Conservation (phyloP, 1,140 invertebrate genomes). For the Dreissena polymorpha region DNA sequence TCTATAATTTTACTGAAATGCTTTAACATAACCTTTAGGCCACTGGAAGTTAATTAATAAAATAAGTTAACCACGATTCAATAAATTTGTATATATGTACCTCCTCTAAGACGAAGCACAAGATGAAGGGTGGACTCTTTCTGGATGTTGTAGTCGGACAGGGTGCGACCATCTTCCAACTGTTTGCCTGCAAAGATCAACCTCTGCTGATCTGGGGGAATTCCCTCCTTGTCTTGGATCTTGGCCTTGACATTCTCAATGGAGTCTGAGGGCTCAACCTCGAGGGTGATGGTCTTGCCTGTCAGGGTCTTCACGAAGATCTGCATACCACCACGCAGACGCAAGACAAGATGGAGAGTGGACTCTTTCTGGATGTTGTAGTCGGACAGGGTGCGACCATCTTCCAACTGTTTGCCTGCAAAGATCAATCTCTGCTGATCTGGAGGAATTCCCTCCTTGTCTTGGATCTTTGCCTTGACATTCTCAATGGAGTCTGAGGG, state of each 20-base stretch:
- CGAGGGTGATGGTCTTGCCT: slow-evolving; percentile 86
- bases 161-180: slow-evolving; percentile 93
- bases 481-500: slow-evolving; percentile 95
- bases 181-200: slow-evolving; percentile 89
- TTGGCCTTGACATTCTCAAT: slow-evolving; percentile 97
- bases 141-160: slow-evolving; percentile 95
- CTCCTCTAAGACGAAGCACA: slow-evolving; percentile 85
- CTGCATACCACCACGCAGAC: too few relatives aligned
- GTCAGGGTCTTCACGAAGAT: slow-evolving; percentile 78
- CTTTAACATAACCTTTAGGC: too few relatives aligned
- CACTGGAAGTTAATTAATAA: too few relatives aligned
- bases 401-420: slow-evolving; percentile 95
- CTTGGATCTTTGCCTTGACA: slow-evolving; percentile 96
- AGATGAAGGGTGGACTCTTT: slow-evolving; percentile 87
- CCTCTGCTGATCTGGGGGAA: slow-evolving; percentile 81
- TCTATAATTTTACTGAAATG: too few relatives aligned
- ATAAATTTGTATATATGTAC: slow-evolving; percentile 5
- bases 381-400: slow-evolving; percentile 93
- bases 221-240: slow-evolving; percentile 92
- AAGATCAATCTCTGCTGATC: slow-evolving; percentile 80
- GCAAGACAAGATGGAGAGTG: slow-evolving; percentile 84
- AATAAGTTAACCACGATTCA: too few relatives aligned
- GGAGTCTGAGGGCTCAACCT: slow-evolving; percentile 94
- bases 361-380: slow-evolving; percentile 95
- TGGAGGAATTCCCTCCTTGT: slow-evolving; percentile 87